Evolutionary conservation across 2,113 vertebrate species (phyloP).

Genomic region (Tetraodon nigroviridis): DNA sequence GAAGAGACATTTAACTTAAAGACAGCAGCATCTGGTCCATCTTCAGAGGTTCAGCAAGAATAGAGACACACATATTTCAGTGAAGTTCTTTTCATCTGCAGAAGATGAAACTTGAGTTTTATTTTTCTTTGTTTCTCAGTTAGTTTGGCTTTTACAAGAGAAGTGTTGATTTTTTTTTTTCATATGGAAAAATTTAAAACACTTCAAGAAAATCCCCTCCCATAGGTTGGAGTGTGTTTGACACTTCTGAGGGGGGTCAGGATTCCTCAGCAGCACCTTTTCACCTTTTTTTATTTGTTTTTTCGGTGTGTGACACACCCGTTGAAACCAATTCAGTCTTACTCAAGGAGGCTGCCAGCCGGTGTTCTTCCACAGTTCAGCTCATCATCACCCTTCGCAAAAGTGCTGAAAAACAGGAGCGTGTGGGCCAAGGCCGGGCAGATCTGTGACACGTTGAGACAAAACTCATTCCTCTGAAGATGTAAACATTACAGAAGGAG

Average conservation of each 20-base stretch:
- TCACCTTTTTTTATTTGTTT: background rate
- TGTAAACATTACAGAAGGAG: background rate
- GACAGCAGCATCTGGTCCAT: too few relatives aligned
- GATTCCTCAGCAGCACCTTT: conserved; percentile 40
- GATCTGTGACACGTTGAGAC: background rate
- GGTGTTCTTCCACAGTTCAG: conserved; percentile 34
- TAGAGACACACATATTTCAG: too few relatives aligned
- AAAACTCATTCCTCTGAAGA: conserved; percentile 3
- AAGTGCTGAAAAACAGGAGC: conserved; percentile 29
- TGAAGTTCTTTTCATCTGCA: too few relatives aligned
- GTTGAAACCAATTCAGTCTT: conserved; percentile 32
- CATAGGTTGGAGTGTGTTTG: too few relatives aligned
- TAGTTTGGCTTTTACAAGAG: too few relatives aligned
- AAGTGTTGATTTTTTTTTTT: too few relatives aligned
- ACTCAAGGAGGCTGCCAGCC: conserved; percentile 43
- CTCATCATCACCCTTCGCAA: conserved; percentile 24
- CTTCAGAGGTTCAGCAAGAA: too few relatives aligned
- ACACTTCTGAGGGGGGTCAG: too few relatives aligned
- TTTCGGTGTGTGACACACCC: conserved; percentile 21
- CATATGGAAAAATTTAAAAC: too few relatives aligned
- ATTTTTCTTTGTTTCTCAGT: too few relatives aligned
- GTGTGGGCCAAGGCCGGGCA: conserved; percentile 23
- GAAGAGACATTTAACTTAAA: background rate
- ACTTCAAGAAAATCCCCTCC: too few relatives aligned
- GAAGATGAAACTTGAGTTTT: too few relatives aligned